Percentiles rank a stretch among this genome's conserved stretches.
phyloP scores from a whole-genome alignment of 2,113 vertebrate genomes.

The Psilopogon haemacephalus region DNA sequence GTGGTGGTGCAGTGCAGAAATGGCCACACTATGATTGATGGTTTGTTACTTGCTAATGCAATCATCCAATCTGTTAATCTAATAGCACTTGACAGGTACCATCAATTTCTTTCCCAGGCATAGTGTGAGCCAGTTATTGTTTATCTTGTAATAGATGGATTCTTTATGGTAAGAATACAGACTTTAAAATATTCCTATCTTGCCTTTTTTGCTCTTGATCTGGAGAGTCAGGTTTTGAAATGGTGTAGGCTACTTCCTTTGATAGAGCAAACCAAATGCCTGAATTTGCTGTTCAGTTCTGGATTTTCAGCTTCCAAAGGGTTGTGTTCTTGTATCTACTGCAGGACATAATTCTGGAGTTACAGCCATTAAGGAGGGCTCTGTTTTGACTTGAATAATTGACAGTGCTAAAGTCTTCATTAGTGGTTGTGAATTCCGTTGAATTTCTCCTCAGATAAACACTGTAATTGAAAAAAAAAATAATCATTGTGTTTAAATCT shows the following conservation, averaged over 20 bases:
- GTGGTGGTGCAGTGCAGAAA: background rate
- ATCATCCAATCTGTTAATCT: background rate
- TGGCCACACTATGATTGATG: background rate
- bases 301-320: background rate
- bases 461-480: background rate
- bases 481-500: background rate
- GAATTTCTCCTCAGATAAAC: background rate
- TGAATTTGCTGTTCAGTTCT: background rate
- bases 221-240: background rate
- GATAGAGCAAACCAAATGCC: background rate
- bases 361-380: background rate
- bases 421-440: background rate
- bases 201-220: background rate
- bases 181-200: background rate
- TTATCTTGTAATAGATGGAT: background rate
- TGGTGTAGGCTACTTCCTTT: background rate
- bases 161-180: background rate
- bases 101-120: background rate
- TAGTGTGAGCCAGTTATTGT: background rate
- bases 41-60: background rate
- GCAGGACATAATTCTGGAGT: background rate
- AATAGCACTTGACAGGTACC: background rate
- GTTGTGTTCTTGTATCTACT: background rate
- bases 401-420: background rate
- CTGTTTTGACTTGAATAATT: background rate